Evolutionary conservation across 92 coral and sea anemone species (phyloP), one percentile per base, ranked within the genome.

Genomic region (Epizoanthus stellaris): DNA sequence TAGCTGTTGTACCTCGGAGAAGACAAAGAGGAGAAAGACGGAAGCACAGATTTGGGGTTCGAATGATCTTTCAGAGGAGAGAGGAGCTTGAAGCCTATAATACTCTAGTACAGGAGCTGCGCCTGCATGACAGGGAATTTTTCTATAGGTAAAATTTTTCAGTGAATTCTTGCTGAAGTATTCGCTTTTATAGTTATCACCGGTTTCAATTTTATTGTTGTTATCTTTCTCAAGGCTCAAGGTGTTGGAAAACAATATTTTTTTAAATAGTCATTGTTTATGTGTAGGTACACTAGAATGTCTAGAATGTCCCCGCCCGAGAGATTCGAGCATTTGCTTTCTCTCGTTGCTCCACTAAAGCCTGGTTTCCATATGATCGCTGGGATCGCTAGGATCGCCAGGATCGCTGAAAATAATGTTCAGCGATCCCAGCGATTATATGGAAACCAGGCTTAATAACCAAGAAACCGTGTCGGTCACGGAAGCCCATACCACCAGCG

Each of bases 41-140:
- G 70, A 82, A 82, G 25, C 87, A 82, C 60, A 71, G 80, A 61
- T 82, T 82, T 56, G 67, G 86, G 79, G 86, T 82, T 38, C 56
- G 74, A 49, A 62, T 19, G 17, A 81, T 81, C 14, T 81, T 81
- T 49, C 54, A 45, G 64, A 52, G 53, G 56, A 85, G 82, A 75
- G 82, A 67, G 67, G 64, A 77, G 76, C 77, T 76, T 62, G 73
- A 76, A 45, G 88, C 74, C 45, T 74, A 59, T 52, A 68, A 54
- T 60, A 85, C 30, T 76, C 67, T 74, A 15, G 88, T 75, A 60
- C 82, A 63, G 75, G 82, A 73, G 42, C 87, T 84, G 56, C 71
- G 47, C 21, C 70, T 71, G 15, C 80, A 67, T 60, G 60, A 71
- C 59, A 17, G 80, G 53, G 70, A 71, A 19, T 83, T 66, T 16